Evolutionary conservation across 2,797 vertebrate species (phyloP).

Genomic region (Acropternis orthonyx): DNA sequence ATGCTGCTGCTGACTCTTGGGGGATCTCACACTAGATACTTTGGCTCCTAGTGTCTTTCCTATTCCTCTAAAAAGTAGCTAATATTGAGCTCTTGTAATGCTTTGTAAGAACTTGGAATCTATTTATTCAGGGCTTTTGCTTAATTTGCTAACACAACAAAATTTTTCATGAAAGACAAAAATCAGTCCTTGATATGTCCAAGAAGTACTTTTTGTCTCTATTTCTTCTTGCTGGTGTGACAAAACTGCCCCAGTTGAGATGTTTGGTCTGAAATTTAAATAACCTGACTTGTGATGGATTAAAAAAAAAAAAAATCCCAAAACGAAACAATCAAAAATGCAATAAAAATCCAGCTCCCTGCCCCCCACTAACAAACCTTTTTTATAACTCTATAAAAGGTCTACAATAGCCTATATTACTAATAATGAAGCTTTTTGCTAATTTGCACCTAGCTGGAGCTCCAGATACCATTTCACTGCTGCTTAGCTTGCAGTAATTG

Average conservation of each 20-base stretch:
- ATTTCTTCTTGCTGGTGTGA: not conserved
- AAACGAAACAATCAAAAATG: not conserved
- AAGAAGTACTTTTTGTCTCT: not conserved
- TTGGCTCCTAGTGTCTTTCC: not conserved
- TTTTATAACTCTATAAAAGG: not conserved
- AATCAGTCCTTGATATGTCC: not conserved
- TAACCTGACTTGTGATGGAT: not conserved
- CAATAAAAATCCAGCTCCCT: not conserved
- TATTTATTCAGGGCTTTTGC: constrained; percentile 17
- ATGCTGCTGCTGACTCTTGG: not conserved
- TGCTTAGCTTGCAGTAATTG: constrained; percentile 41
- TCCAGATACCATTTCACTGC: not conserved
- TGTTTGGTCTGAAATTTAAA: not conserved
- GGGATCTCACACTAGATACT: not conserved
- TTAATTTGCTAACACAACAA: not conserved
- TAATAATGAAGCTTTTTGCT: not conserved
- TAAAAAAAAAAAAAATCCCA: not conserved
- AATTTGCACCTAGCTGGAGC: not conserved
- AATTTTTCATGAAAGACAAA: not conserved
- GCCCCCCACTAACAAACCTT: not conserved
- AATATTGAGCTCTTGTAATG: not conserved
- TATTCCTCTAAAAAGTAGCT: not conserved
- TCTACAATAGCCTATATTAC: not conserved
- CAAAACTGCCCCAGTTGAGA: not conserved
- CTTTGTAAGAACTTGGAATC: not conserved